These are phyloP conservation scores for Hemicentrotus pulcherrimus DNA, from an alignment of 35 echinoderm and acorn worm species.

Conservation along the genomic window DNA sequence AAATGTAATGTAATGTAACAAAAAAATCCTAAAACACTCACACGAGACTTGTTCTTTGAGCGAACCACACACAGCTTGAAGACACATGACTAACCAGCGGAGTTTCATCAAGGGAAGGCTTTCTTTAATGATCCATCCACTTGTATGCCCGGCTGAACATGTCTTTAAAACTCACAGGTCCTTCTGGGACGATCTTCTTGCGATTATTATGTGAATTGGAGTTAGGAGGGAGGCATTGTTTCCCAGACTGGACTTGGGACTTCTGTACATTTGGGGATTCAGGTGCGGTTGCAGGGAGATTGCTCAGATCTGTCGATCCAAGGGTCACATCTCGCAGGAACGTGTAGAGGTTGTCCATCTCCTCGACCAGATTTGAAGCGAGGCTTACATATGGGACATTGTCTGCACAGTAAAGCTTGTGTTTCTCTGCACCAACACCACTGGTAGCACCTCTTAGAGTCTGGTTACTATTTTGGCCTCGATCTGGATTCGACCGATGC, in stretches of 20 bases:
- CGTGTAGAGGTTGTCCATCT: not conserved
- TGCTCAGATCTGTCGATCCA: not conserved
- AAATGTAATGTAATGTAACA: not conserved
- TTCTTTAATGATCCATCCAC: constrained; percentile 59
- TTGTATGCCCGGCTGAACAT: constrained; percentile 60
- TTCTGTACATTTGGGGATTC: not conserved
- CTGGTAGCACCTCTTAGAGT: not conserved
- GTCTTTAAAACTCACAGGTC: not conserved
- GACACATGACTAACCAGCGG: constrained; percentile 63
- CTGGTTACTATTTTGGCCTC: not conserved
- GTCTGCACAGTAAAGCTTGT: not conserved
- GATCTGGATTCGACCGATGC: not conserved
- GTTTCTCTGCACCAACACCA: not conserved
- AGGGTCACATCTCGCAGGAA: not conserved
- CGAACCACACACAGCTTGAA: constrained; percentile 56
- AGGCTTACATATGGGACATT: not conserved
- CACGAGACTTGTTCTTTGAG: constrained; percentile 61
- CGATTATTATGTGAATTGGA: not conserved
- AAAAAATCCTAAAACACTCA: not conserved
- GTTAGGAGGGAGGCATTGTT: not conserved
- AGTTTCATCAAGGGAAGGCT: constrained; percentile 60
- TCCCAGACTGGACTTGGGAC: not conserved
- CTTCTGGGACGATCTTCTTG: not conserved
- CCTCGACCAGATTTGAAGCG: not conserved
- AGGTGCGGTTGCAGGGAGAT: not conserved